Evolutionary conservation across 2,113 vertebrate species (phyloP).

Genomic region (Ornithorhynchus anatinus): DNA sequence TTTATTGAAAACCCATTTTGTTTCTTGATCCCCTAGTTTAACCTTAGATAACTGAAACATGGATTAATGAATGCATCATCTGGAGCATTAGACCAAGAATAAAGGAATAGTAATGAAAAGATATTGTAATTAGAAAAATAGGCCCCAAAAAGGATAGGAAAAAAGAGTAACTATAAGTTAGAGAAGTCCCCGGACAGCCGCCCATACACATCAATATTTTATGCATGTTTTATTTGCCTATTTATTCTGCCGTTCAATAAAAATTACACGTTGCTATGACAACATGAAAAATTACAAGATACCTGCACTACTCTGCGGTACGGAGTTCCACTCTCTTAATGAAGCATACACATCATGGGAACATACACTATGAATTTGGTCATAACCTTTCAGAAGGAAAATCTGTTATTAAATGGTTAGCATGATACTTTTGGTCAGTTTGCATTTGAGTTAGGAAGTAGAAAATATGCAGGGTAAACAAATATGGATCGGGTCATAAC

Average conservation of each 20-base stretch:
- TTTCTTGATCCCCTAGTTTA: no score
- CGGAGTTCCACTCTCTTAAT: conserved; percentile 47
- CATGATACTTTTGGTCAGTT: conserved; percentile 14
- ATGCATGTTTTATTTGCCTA: conserved; percentile 64
- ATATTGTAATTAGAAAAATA: conserved; percentile 21
- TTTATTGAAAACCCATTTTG: no score
- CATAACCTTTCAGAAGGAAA: conserved; percentile 42
- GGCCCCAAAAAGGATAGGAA: conserved; percentile 1
- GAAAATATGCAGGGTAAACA: background rate
- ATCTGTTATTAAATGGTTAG: conserved; percentile 15
- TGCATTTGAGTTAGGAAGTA: background rate
- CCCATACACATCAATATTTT: conserved; percentile 51
- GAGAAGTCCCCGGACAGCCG: conserved; percentile 14
- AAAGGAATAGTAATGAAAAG: conserved; percentile 9
- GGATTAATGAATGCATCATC: background rate
- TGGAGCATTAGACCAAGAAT: background rate
- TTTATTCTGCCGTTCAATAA: conserved; percentile 59
- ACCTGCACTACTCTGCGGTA: conserved; percentile 36
- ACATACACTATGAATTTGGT: conserved; percentile 25
- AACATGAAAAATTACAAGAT: conserved; percentile 54
- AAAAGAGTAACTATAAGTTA: conserved; percentile 33
- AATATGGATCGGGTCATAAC: background rate
- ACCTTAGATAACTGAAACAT: no score
- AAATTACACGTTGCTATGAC: conserved; percentile 61
- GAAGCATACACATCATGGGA: conserved; percentile 57